Percentiles rank a stretch among this genome's conserved stretches.
These are phyloP conservation scores for Troilus luridus DNA, from an alignment of 2,888 invertebrate genomes.

Conservation along the genomic window DNA sequence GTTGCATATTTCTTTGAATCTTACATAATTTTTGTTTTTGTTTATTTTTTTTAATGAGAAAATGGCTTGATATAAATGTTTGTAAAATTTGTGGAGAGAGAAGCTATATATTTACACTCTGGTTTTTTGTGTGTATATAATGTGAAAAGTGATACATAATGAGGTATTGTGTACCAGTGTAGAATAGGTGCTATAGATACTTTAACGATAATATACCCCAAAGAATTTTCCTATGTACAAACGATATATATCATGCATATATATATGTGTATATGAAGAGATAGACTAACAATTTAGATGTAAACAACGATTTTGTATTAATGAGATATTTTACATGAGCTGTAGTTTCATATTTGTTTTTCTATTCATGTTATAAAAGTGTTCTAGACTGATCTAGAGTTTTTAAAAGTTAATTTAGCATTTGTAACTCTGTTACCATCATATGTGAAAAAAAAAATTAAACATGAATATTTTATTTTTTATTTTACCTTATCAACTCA, in stretches of 20 bases:
- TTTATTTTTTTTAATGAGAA: slow-evolving; percentile 27
- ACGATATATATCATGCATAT: slow-evolving; percentile 50
- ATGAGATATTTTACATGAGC: slow-evolving; percentile 57
- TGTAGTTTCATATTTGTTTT: slow-evolving; percentile 59
- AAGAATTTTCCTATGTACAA: slow-evolving; percentile 58
- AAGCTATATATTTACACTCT: slow-evolving; percentile 51
- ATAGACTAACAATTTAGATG: slow-evolving; percentile 58
- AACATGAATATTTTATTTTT: not conserved
- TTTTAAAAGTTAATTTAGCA: slow-evolving; percentile 59
- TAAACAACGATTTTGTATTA: slow-evolving; percentile 60
- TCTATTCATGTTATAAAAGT: slow-evolving; percentile 56
- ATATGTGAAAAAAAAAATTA: slow-evolving; percentile 52
- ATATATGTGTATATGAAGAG: slow-evolving; percentile 52
- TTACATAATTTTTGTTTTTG: slow-evolving; percentile 6
- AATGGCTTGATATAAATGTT: slow-evolving; percentile 42
- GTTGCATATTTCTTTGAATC: slow-evolving; percentile 20
- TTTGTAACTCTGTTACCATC: slow-evolving; percentile 60
- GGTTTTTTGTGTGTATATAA: slow-evolving; percentile 54
- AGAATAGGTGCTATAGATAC: slow-evolving; percentile 56
- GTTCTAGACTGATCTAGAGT: slow-evolving; percentile 60
- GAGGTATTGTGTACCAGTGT: slow-evolving; percentile 47
- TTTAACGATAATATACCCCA: slow-evolving; percentile 59
- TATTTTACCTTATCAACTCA: not conserved
- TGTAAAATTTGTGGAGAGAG: not conserved
- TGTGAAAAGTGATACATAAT: slow-evolving; percentile 56